These are phyloP conservation scores for Rana temporaria DNA, from an alignment of 2,113 vertebrate species.

Conservation along the genomic window DNA sequence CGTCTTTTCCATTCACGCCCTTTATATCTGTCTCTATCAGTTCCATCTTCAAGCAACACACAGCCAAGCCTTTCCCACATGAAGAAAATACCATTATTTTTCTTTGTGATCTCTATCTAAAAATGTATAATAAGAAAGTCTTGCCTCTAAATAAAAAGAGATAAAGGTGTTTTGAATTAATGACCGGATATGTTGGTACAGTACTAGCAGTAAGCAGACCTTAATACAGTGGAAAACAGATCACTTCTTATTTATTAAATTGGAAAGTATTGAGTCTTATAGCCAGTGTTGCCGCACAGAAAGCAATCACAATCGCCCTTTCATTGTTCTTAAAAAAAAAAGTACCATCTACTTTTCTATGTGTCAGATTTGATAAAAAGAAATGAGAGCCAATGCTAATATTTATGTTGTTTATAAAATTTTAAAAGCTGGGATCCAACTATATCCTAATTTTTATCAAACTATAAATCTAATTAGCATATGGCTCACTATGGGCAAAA, in stretches of 20 bases:
- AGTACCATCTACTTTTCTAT: too few species aligned
- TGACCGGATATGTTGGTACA: neutral
- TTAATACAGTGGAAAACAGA: neutral
- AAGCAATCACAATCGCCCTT: too few species aligned
- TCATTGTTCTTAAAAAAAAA: too few species aligned
- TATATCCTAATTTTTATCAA: too few species aligned
- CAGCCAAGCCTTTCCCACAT: constrained; percentile 14
- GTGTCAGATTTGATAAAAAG: too few species aligned
- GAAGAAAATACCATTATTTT: constrained; percentile 24
- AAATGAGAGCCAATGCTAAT: too few species aligned
- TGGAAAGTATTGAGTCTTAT: too few species aligned
- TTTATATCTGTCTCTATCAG: constrained; percentile 39
- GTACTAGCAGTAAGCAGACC: neutral
- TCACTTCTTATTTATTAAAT: neutral
- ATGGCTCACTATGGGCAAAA: too few species aligned
- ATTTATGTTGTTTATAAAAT: too few species aligned
- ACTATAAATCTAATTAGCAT: too few species aligned
- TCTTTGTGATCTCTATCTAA: constrained; percentile 22
- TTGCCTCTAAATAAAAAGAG: constrained; percentile 5
- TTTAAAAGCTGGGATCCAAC: too few species aligned
- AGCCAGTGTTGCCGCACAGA: too few species aligned
- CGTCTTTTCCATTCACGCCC: constrained; percentile 34
- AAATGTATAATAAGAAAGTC: neutral
- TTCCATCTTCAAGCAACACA: constrained; percentile 22
- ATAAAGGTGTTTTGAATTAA: constrained; percentile 42